phyloP scores from a whole-genome alignment of 2,888 invertebrate genomes.

The Syrista parreyssii region DNA sequence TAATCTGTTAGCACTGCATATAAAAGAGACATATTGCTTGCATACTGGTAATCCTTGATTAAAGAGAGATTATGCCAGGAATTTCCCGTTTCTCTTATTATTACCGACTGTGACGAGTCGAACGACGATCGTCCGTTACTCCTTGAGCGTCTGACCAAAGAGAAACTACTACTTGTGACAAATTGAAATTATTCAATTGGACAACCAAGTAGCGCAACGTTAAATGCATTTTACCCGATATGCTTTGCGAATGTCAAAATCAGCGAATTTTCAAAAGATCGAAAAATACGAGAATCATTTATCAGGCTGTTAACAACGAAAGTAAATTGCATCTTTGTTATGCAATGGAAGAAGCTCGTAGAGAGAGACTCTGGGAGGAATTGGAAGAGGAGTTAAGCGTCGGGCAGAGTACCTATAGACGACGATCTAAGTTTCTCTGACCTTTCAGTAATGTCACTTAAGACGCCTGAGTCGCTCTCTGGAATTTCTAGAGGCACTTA shows the following conservation, averaged over 20 bases:
- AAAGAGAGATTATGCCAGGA: slow-evolving; percentile 35
- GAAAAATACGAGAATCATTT: background rate
- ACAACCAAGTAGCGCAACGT: background rate
- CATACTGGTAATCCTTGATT: slow-evolving; percentile 46
- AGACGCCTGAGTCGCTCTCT: background rate
- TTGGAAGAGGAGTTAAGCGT: background rate
- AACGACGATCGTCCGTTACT: background rate
- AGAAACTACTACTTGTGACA: background rate
- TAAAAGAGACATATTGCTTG: background rate
- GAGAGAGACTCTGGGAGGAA: background rate
- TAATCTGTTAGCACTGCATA: slow-evolving; percentile 9
- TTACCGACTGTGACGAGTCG: background rate
- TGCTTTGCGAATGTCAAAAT: background rate
- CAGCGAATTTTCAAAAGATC: background rate
- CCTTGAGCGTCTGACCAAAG: background rate
- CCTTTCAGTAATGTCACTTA: slow-evolving; percentile 43
- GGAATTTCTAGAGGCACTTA: background rate
- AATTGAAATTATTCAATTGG: background rate
- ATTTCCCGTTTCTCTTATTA: slow-evolving; percentile 40
- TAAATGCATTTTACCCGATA: background rate
- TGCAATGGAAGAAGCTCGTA: background rate
- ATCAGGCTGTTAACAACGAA: background rate
- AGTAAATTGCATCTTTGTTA: background rate
- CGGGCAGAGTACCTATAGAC: slow-evolving; percentile 6
- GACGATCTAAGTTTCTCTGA: slow-evolving; percentile 40